phyloP scores from a whole-genome alignment of 2,888 invertebrate genomes.

The Pristionchus arcanus region DNA sequence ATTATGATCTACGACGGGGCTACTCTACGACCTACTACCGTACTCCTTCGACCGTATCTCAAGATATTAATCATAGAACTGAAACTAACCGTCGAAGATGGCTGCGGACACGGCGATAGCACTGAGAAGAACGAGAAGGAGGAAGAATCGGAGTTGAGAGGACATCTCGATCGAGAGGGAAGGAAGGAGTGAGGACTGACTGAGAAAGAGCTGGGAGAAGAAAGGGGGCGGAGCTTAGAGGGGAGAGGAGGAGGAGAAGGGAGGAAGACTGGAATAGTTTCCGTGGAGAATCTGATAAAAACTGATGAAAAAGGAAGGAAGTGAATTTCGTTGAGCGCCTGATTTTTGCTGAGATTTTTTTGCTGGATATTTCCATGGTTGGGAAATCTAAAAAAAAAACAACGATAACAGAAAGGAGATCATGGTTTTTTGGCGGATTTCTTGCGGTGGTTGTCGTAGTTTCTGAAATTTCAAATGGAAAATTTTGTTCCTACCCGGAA shows the following conservation, averaged over 20 bases:
- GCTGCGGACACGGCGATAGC: not conserved
- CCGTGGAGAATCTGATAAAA: not conserved
- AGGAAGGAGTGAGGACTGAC: not conserved
- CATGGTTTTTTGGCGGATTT: not conserved
- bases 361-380: not conserved
- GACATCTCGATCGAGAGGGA: not conserved
- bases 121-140: conserved; percentile 15
- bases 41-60: not conserved
- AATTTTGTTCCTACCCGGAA: not conserved
- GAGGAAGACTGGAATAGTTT: conserved; percentile 58
- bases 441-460: not conserved
- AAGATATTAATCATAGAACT: not conserved
- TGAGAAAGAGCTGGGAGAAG: conserved; percentile 43
- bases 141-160: conserved; percentile 19
- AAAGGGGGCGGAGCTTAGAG: conserved; percentile 56
- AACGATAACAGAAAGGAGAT: not conserved
- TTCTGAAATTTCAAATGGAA: not conserved
- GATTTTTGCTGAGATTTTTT: not conserved
- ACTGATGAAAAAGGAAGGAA: not conserved
- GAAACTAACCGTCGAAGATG: conserved; percentile 33
- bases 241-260: conserved; percentile 23
- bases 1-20: not conserved
- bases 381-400: not conserved
- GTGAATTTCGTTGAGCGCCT: not conserved
- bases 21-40: not conserved